These are phyloP conservation scores for Drosophila insularis DNA, from an alignment of 1,140 invertebrate species.

Conservation along the genomic window DNA sequence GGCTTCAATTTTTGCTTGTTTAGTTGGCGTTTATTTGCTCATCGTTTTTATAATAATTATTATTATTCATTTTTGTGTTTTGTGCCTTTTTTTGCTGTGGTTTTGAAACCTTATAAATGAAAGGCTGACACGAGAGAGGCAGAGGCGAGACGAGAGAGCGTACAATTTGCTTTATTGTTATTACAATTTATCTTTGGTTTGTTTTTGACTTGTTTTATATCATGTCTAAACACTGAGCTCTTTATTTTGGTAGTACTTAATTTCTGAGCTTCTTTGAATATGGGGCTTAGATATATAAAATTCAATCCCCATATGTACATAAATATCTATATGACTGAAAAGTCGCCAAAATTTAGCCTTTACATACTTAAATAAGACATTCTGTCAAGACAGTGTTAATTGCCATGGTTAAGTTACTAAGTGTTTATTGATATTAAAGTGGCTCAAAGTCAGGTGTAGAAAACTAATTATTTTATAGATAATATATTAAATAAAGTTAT, in stretches of 20 bases:
- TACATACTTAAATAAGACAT: not conserved
- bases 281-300: slow-evolving; percentile 22
- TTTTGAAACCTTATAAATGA: slow-evolving; percentile 64
- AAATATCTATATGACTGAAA: not conserved
- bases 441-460: not conserved
- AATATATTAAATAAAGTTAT: too few relatives aligned
- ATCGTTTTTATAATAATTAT: slow-evolving; percentile 57
- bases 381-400: not conserved
- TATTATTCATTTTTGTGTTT: slow-evolving; percentile 52
- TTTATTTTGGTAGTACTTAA: not conserved
- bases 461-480: not conserved
- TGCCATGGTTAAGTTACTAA: not conserved
- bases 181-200: slow-evolving; percentile 8
- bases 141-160: slow-evolving; percentile 35
- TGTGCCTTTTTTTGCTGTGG: slow-evolving; percentile 48
- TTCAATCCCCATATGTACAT: slow-evolving; percentile 37
- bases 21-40: slow-evolving; percentile 50
- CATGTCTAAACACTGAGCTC: not conserved
- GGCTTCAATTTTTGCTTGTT: slow-evolving; percentile 35
- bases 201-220: not conserved
- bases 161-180: slow-evolving; percentile 25
- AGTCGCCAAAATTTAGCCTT: not conserved
- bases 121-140: not conserved
- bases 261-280: not conserved
- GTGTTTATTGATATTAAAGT: not conserved